Conservation (phyloP, 2,113 vertebrate genomes). For the Coturnix japonica region DNA sequence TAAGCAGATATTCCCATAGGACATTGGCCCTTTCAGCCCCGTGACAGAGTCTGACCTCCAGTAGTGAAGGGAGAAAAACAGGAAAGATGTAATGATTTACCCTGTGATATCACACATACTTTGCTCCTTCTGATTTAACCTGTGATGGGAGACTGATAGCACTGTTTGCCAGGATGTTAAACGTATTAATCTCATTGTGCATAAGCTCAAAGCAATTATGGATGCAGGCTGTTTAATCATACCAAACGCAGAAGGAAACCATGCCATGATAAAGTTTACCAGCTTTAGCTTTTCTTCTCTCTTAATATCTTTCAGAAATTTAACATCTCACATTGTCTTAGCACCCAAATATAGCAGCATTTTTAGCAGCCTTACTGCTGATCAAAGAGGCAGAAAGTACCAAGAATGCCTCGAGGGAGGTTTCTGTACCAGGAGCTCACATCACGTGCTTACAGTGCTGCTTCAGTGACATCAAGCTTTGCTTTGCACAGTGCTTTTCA, state of each 20-base stretch:
- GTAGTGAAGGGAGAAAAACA: too few relatives aligned
- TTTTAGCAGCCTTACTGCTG: neutral
- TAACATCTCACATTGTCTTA: neutral
- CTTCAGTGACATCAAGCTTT: neutral
- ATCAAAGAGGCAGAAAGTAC: neutral
- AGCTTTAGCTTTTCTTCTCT: neutral
- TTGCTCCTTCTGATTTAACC: too few relatives aligned
- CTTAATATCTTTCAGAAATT: neutral
- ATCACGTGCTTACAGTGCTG: rapidly evolving
- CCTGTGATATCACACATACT: too few relatives aligned
- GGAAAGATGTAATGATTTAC: too few relatives aligned
- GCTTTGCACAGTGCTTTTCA: neutral
- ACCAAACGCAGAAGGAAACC: neutral
- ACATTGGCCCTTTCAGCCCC: neutral
- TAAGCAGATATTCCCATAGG: too few relatives aligned
- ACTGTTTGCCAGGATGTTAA: neutral
- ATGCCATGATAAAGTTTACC: rapidly evolving
- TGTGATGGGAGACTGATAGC: neutral
- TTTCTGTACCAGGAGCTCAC: neutral
- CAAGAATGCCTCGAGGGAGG: neutral
- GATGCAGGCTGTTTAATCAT: neutral
- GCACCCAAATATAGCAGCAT: neutral
- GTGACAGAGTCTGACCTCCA: too few relatives aligned
- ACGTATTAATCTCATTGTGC: neutral
- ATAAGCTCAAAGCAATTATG: neutral